Conservation (phyloP, 2,113 vertebrate genomes). For the Micronycteris hirsuta region DNA sequence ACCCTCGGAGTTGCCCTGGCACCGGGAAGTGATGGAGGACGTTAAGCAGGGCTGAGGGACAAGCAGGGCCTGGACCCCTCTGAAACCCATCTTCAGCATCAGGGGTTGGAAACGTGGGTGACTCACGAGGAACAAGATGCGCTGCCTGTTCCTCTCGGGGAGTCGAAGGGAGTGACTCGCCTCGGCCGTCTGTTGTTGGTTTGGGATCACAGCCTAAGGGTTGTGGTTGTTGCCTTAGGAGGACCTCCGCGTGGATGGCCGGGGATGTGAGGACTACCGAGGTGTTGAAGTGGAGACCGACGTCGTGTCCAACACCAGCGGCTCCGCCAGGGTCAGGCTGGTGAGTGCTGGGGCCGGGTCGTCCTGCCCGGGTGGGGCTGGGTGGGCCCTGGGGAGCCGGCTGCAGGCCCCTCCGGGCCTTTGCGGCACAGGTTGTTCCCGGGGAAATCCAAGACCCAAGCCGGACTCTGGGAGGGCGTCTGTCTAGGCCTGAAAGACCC, state of each 20-base stretch:
- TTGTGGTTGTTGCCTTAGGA: slow-evolving; percentile 82
- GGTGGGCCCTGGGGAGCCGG: neutral
- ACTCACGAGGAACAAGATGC: neutral
- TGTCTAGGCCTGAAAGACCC: neutral
- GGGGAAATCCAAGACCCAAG: neutral
- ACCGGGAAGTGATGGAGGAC: neutral
- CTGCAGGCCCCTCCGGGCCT: neutral
- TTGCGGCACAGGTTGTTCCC: neutral
- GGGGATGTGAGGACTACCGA: slow-evolving; percentile 96
- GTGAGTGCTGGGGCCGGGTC: slow-evolving; percentile 76
- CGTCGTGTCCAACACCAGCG: slow-evolving; percentile 96
- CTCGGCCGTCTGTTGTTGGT: neutral
- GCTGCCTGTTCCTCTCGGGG: neutral
- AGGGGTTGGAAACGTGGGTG: neutral
- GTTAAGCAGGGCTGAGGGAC: neutral
- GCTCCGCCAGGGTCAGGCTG: slow-evolving; percentile 94
- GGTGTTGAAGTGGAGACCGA: slow-evolving; percentile 95
- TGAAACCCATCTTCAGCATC: neutral
- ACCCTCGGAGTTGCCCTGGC: neutral
- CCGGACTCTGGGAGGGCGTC: neutral
- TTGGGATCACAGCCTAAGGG: neutral
- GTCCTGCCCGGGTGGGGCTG: neutral
- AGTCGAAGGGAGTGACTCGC: rapidly evolving
- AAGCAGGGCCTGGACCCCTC: rapidly evolving
- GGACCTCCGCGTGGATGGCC: slow-evolving; percentile 93